phyloP scores from a whole-genome alignment of 2,888 invertebrate genomes.

The Melinopterus prodromus region DNA sequence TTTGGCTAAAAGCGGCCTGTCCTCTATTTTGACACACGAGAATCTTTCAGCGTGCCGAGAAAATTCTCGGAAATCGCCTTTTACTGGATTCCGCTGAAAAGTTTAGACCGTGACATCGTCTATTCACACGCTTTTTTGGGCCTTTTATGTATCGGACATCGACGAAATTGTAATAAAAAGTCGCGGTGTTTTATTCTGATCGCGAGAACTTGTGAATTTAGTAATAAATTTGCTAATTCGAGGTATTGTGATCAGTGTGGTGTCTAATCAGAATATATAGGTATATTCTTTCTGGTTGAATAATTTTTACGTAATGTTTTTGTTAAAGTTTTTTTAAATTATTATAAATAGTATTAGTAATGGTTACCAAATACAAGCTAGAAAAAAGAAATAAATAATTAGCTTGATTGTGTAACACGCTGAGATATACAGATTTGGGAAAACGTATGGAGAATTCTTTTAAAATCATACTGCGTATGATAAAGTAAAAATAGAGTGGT shows the following conservation, averaged over 20 bases:
- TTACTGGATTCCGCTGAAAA: neutral
- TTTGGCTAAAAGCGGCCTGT: neutral
- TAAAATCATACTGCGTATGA: too few relatives aligned
- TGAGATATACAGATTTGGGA: too few relatives aligned
- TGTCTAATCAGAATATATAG: too few relatives aligned
- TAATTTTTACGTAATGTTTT: neutral
- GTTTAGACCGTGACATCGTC: neutral
- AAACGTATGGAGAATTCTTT: too few relatives aligned
- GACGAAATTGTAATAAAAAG: neutral
- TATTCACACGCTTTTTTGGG: neutral
- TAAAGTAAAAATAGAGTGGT: too few relatives aligned
- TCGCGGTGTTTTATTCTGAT: neutral
- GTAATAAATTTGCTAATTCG: neutral
- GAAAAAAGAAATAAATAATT: too few relatives aligned
- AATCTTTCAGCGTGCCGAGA: neutral
- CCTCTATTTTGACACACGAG: neutral
- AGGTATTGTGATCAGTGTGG: neutral
- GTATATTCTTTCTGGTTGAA: neutral
- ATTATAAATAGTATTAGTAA: too few relatives aligned
- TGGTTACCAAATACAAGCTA: too few relatives aligned
- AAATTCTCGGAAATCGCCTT: neutral
- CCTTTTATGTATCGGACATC: neutral
- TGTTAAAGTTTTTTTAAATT: neutral
- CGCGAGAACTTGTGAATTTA: neutral
- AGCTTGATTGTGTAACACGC: too few relatives aligned